A percentile compares a stretch with the other conserved stretches of the same genome.
Evolutionary conservation across 2,888 invertebrate genomes (phyloP).

Genomic region (Thumatha senex): DNA sequence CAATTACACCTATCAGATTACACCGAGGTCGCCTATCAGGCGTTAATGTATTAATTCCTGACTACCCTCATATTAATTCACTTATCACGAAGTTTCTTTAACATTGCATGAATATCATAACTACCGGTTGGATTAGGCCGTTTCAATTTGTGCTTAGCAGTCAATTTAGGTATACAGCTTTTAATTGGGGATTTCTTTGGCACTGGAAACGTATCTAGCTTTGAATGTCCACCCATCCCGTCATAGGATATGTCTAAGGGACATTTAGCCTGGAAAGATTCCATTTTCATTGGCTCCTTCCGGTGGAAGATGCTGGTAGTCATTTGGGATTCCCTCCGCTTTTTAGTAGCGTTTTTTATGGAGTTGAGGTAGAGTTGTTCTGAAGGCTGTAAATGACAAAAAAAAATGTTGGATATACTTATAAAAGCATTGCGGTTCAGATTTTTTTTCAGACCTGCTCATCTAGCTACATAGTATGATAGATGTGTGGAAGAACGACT

Average conservation of each 20-base stretch:
- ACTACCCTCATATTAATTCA: slow-evolving; percentile 9
- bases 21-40: too few species aligned
- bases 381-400: slow-evolving; percentile 49
- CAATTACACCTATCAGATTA: too few species aligned
- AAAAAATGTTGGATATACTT: neutral
- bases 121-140: slow-evolving; percentile 48
- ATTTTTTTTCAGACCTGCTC: neutral
- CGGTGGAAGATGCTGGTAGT: slow-evolving; percentile 58
- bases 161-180: slow-evolving; percentile 51
- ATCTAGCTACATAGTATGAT: too few species aligned
- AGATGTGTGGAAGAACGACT: too few species aligned
- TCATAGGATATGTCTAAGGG: slow-evolving; percentile 67
- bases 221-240: slow-evolving; percentile 83
- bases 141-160: slow-evolving; percentile 59
- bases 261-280: slow-evolving; percentile 28
- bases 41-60: too few species aligned
- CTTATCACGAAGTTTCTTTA: slow-evolving; percentile 38
- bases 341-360: slow-evolving; percentile 41
- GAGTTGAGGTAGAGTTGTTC: slow-evolving; percentile 44
- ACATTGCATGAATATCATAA: slow-evolving; percentile 55
- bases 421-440: too few species aligned
- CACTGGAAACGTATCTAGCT: slow-evolving; percentile 73
- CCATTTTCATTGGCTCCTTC: slow-evolving; percentile 48
- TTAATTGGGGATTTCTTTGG: slow-evolving; percentile 43
- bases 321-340: slow-evolving; percentile 27